Evolutionary conservation across 2,113 vertebrate genomes (phyloP).

Genomic region (Leiothrix lutea): DNA sequence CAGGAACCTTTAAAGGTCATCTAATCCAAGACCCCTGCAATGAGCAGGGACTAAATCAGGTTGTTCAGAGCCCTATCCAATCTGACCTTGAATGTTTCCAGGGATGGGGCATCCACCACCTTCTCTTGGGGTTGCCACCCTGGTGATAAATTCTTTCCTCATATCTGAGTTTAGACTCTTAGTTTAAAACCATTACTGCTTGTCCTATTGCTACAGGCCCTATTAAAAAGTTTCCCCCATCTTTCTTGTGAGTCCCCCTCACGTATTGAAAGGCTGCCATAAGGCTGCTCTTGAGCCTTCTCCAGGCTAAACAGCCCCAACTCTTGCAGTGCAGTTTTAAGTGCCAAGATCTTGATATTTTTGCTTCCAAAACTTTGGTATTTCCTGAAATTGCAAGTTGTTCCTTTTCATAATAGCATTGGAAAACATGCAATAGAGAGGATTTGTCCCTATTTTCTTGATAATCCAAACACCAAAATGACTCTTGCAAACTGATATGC

Average conservation of each 20-base stretch:
- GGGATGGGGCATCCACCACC: neutral
- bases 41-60: neutral
- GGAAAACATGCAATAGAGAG: neutral
- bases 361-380: neutral
- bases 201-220: neutral
- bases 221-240: neutral
- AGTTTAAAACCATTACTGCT: neutral
- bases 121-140: neutral
- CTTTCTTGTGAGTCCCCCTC: neutral
- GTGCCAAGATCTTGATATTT: neutral
- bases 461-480: neutral
- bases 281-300: neutral
- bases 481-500: neutral
- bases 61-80: neutral
- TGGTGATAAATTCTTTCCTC: neutral
- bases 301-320: neutral
- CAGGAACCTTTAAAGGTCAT: neutral
- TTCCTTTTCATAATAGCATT: neutral
- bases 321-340: neutral
- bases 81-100: neutral
- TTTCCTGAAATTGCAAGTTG: constrained; percentile 3
- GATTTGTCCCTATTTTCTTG: neutral
- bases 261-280: neutral
- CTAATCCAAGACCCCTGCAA: neutral
- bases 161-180: neutral